A percentile compares a stretch with the other conserved stretches of the same genome.
phyloP scores from a whole-genome alignment of 2,888 invertebrate species.

The Dexiosoma caninum region DNA sequence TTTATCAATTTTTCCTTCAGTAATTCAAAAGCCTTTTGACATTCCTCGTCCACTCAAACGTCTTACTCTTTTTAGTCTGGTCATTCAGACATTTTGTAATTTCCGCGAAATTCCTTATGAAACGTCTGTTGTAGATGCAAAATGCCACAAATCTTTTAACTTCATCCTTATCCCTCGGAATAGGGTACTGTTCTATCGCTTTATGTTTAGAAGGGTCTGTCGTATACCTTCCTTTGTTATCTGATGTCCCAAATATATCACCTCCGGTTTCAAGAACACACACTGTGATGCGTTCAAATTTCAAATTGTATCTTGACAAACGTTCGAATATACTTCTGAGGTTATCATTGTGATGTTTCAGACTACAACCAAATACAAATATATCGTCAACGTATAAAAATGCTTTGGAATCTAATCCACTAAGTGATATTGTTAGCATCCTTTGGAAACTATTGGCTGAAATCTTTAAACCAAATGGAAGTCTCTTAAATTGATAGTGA shows the following conservation, averaged over 20 bases:
- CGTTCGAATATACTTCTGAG: not conserved
- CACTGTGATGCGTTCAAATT: not conserved
- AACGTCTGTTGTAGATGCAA: not conserved
- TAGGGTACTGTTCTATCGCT: not conserved
- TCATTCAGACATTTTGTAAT: not conserved
- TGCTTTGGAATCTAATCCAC: not conserved
- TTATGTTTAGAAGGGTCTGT: not conserved
- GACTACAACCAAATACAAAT: not conserved
- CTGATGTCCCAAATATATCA: not conserved
- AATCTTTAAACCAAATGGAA: not conserved
- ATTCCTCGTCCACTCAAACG: constrained; percentile 32
- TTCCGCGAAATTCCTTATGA: not conserved
- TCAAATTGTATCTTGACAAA: not conserved
- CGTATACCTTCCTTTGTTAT: not conserved
- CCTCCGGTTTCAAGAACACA: not conserved
- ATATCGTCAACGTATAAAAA: not conserved
- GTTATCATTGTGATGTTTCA: not conserved
- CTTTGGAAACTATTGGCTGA: not conserved
- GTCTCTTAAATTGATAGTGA: not conserved
- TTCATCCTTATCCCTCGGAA: not conserved
- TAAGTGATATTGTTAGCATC: not conserved
- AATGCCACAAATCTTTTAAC: not conserved
- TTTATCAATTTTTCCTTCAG: not conserved
- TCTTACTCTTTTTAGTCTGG: not conserved
- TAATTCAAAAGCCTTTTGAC: constrained; percentile 10